Base-by-base conservation (phyloP, 2,113 vertebrate genomes). In the Rattus rattus region DNA sequence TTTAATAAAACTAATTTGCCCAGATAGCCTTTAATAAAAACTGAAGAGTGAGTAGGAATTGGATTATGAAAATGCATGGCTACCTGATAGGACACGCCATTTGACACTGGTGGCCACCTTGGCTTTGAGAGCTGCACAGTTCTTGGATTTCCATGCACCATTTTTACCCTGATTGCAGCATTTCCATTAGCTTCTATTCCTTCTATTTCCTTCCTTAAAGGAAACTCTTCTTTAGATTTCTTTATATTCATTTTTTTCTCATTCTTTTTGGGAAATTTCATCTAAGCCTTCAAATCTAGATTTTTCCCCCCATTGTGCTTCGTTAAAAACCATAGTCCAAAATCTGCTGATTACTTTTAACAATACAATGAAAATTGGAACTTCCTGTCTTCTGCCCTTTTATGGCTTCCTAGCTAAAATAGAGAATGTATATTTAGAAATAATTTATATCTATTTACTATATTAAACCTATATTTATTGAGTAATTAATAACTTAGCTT, bases 41-140 rank as follows among this genome's bases (percentile, higher is more conserved):
- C 94, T 95, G 36, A 96, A 92, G 54, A 96, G 65, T 75, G 17
- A 69, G 36, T 87, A 93, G 39, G 52, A 91, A 91, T 97, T 94
- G 20, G 47, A 94, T 92, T 84, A 72, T 81, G 36, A 83, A 83
- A 61, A 36, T 84, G 67, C 30, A 30, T 91, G 79, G 39, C 13
- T 43, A 85, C 10, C 63, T 63, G 47, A 0, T 72, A 73, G 30
- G 22, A 95, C 39, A 79, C 88, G 47, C 43, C 30, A 43, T 61
- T 90, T 88, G 43, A 88, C 90, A 9, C n/a, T 33, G 2, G 39
- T 73, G 26, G 61, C 39, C 12, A 84, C 12, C 54, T 70, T 93
- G 28, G 30, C 65, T 95, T 92, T 65, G 79, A 65, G 79, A 56
- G 67, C 30, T 59, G 26, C 83, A 7, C 1, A 65, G 17, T 73